Base-by-base conservation (phyloP, 1,140 invertebrate genomes). In the Diorhabda carinulata region DNA sequence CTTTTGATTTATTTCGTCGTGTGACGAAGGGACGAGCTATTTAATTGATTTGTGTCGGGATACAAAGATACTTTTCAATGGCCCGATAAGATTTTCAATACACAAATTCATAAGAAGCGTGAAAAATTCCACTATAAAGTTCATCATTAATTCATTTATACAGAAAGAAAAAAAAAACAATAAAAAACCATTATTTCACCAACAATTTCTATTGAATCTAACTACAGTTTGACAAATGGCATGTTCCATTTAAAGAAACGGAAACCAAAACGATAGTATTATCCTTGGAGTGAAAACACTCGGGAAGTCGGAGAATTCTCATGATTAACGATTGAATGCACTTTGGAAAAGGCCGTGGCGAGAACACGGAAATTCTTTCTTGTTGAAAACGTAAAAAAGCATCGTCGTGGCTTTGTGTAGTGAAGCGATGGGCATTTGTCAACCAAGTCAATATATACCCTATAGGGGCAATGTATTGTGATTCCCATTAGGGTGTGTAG, bases 241-340 rank as follows among this genome's bases (percentile, higher is more conserved):
- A 45, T 10, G 57, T 66, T 66, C 57, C 65, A 61, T 52, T 61
- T 10, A 59, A 66, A 66, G 65, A 66, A 66, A 66, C 65, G 65
- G 65, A 66, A 66, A 58, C 58, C 65, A 66, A 66, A 66, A 66
- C 65, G 65, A 66, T 45, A 68, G 70, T 68, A 76, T 76, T 76
- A 72, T 76, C 71, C 57, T 58, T 67, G 67, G 66, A 64, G 65
- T 67, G 65, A 73, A 70, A 74, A 69, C 68, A 68, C 63, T 75
- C 63, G 58, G 72, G 72, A 72, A 66, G 67, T 64, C 71, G 70
- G 70, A 75, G 76, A 77, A 76, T 76, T 77, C 77, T 68, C 73
- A 77, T 78, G 77, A 78, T 78, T 78, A 78, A 78, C 77, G 77
- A 78, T 77, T 78, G 77, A 78, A 78, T 78, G 77, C 77, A 78